phyloP scores from a whole-genome alignment of 2,888 invertebrate genomes.

The Plebejus melissa region DNA sequence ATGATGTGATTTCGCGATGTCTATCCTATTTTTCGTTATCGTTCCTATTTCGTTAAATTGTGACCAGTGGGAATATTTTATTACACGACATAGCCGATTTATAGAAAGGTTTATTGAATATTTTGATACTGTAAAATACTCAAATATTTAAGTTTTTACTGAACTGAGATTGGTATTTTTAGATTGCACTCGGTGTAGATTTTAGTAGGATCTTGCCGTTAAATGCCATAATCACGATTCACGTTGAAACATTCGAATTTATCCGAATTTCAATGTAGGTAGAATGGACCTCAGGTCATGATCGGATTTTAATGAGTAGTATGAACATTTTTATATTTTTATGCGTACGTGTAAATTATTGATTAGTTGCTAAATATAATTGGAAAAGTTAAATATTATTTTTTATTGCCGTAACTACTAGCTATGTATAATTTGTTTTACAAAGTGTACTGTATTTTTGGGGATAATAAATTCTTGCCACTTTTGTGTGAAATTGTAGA shows the following conservation, averaged over 20 bases:
- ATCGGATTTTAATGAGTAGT: not conserved
- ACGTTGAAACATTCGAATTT: not conserved
- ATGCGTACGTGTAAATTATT: not conserved
- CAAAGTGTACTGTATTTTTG: not conserved
- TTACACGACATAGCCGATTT: not conserved
- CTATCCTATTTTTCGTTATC: too few species aligned
- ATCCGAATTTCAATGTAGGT: not conserved
- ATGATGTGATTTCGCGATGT: too few species aligned
- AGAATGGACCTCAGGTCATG: slow-evolving; percentile 12
- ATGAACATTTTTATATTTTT: not conserved
- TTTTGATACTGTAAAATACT: not conserved
- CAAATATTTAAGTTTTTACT: not conserved
- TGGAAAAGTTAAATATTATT: not conserved
- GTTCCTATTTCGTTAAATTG: too few species aligned
- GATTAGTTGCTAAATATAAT: not conserved
- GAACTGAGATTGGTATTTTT: slow-evolving; percentile 10
- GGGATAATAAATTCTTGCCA: slow-evolving; percentile 7
- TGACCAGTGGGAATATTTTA: not conserved
- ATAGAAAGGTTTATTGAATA: not conserved
- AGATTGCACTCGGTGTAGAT: not conserved
- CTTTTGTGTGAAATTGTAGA: not conserved
- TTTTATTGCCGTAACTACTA: not conserved
- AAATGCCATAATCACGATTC: slow-evolving; percentile 2
- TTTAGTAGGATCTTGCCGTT: not conserved
- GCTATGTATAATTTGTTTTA: not conserved